These are phyloP conservation scores for Paedocypris micromegethes DNA, from an alignment of 2,797 vertebrate genomes.

Conservation along the genomic window DNA sequence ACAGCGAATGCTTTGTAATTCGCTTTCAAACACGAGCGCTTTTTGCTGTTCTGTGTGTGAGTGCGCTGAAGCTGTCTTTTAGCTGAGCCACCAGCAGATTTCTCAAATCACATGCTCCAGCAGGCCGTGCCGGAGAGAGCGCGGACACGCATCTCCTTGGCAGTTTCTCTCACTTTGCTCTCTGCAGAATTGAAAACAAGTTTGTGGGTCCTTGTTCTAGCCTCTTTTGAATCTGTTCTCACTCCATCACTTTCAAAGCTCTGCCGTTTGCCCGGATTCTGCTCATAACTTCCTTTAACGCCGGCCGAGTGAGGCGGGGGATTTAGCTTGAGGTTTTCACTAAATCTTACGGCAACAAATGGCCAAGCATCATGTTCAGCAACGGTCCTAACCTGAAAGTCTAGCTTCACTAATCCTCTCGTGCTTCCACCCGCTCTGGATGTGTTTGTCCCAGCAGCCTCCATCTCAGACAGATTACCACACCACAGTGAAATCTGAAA, in stretches of 20 bases:
- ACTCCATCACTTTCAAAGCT: conserved; percentile 20
- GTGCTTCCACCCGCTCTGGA: too few relatives aligned
- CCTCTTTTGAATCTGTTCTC: not conserved
- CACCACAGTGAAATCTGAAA: too few relatives aligned
- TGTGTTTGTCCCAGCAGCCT: too few relatives aligned
- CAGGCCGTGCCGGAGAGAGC: not conserved
- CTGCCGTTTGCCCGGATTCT: not conserved
- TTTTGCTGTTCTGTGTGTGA: not conserved
- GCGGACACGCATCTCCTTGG: conserved; percentile 9
- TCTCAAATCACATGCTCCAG: conserved; percentile 17
- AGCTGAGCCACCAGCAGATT: conserved; percentile 17
- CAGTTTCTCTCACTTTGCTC: not conserved
- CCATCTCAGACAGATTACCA: too few relatives aligned
- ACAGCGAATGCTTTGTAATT: not conserved
- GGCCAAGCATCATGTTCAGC: too few relatives aligned
- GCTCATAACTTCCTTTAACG: too few relatives aligned
- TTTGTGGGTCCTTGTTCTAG: conserved; percentile 8
- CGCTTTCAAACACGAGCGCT: not conserved
- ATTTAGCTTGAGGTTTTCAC: too few relatives aligned
- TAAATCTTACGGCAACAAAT: too few relatives aligned
- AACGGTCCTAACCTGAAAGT: too few relatives aligned
- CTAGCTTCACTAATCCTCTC: too few relatives aligned
- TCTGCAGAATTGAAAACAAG: conserved; percentile 10
- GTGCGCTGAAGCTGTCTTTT: conserved; percentile 10
- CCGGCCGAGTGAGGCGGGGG: conserved; percentile 14